These are phyloP conservation scores for Strix uralensis DNA, from an alignment of 2,113 vertebrate genomes.

Conservation along the genomic window DNA sequence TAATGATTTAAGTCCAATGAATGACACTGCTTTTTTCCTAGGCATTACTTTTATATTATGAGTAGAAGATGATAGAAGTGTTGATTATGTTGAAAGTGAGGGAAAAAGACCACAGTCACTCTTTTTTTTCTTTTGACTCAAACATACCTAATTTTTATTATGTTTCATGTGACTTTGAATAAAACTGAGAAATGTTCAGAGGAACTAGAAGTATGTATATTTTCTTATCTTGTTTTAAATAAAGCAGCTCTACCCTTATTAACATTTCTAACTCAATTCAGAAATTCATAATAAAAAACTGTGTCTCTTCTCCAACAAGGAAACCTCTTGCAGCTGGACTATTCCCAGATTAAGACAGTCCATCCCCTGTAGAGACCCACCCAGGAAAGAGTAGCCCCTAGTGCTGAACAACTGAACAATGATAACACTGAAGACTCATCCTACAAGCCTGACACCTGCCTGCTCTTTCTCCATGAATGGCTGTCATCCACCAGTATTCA, in stretches of 20 bases:
- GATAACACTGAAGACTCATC: fast-evolving
- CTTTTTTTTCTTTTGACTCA: neutral
- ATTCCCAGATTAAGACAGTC: neutral
- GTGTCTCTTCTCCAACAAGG: neutral
- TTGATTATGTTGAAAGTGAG: neutral
- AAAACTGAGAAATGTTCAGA: conserved; percentile 7
- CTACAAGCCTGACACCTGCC: neutral
- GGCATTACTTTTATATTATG: neutral
- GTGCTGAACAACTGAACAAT: neutral
- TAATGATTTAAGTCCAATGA: neutral
- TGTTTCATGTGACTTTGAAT: conserved; percentile 17
- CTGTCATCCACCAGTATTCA: neutral
- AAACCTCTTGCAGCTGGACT: neutral
- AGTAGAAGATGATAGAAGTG: neutral
- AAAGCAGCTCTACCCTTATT: neutral
- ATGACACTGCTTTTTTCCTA: neutral
- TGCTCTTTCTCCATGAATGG: neutral
- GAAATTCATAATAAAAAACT: neutral
- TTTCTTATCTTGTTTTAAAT: neutral
- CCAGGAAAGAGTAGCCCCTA: neutral
- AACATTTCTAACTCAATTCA: neutral
- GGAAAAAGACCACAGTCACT: neutral
- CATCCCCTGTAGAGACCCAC: neutral
- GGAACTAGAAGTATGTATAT: neutral
- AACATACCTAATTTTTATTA: neutral